Evolutionary conservation across 2,113 vertebrate species (phyloP).

Genomic region (Hystrix brachyura): DNA sequence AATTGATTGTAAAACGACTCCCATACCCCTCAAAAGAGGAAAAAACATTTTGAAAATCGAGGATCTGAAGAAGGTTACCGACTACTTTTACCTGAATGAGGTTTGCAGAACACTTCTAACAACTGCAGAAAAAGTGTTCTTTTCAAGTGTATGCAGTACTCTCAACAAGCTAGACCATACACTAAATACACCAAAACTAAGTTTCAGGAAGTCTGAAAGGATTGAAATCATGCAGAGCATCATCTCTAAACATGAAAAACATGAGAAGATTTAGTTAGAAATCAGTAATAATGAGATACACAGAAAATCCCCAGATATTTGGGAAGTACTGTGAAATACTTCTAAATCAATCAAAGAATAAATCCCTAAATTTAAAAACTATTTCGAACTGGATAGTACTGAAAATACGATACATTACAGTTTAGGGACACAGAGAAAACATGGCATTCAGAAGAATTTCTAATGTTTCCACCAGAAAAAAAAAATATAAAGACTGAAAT

Average conservation of each 20-base stretch:
- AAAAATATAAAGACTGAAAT: not conserved
- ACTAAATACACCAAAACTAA: not conserved
- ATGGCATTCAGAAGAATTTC: not conserved
- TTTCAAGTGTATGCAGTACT: not conserved
- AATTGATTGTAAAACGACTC: not conserved
- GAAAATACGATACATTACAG: not conserved
- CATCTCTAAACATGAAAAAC: not conserved
- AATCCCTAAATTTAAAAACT: not conserved
- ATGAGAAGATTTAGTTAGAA: not conserved
- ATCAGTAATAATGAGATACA: not conserved
- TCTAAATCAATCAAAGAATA: not conserved
- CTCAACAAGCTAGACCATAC: not conserved
- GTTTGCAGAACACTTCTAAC: not conserved
- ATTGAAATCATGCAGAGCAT: not conserved
- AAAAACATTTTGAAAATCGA: not conserved
- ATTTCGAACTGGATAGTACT: not conserved
- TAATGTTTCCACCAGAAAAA: slow-evolving; percentile 1
- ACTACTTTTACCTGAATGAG: not conserved
- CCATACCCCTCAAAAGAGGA: not conserved
- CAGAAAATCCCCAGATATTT: not conserved
- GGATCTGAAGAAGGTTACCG: not conserved
- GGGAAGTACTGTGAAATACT: not conserved
- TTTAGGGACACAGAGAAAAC: not conserved
- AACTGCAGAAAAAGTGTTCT: not conserved
- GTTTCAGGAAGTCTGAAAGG: not conserved